Evolutionary conservation across 2,797 vertebrate species (phyloP).

Genomic region (Chelon auratus): DNA sequence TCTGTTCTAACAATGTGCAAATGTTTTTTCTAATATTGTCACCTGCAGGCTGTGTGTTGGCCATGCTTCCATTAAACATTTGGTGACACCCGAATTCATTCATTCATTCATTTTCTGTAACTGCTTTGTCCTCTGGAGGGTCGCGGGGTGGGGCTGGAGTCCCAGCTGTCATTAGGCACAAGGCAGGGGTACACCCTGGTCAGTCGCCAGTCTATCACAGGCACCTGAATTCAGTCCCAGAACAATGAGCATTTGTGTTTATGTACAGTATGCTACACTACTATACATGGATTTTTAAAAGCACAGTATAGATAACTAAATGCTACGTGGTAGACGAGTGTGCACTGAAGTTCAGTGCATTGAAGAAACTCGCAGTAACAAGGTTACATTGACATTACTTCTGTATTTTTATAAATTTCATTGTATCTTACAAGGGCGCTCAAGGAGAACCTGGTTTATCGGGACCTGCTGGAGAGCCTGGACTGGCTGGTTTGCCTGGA

Average conservation of each 20-base stretch:
- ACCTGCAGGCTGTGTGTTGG: constrained; percentile 34
- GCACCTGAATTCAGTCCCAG: background rate
- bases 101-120: too few relatives aligned
- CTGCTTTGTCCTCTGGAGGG: too few relatives aligned
- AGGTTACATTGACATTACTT: background rate
- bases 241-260: constrained; percentile 22
- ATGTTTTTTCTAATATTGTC: constrained; percentile 50
- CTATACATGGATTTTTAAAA: too few relatives aligned
- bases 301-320: background rate
- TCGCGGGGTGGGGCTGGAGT: too few relatives aligned
- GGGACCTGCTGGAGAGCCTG: constrained; percentile 85
- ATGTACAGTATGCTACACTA: background rate
- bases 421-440: constrained; percentile 71
- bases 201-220: too few relatives aligned
- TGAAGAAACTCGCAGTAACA: background rate
- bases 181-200: too few relatives aligned
- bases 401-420: background rate
- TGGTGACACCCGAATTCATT: constrained; percentile 14
- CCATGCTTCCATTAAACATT: constrained; percentile 47
- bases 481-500: constrained; percentile 90
- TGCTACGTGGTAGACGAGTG: background rate
- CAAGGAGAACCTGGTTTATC: constrained; percentile 83
- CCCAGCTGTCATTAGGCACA: too few relatives aligned
- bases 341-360: background rate
- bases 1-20: constrained; percentile 51